A percentile compares a stretch with the other conserved stretches of the same genome.
Conservation (phyloP, 2,797 vertebrate species). For the Crenichthys baileyi region DNA sequence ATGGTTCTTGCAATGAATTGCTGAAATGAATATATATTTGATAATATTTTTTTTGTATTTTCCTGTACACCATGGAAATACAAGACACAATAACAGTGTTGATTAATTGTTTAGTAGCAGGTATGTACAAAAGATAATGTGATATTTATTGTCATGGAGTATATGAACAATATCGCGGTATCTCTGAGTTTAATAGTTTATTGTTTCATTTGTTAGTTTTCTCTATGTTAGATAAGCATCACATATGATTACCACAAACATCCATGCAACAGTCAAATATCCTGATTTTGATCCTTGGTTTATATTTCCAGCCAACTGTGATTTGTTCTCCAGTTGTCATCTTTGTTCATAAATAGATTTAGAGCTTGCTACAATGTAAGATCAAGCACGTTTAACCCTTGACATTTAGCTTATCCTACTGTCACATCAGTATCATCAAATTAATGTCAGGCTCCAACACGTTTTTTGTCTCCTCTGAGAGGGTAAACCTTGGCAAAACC, state of each 20-base stretch:
- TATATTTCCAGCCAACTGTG: constrained; percentile 39
- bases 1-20: not conserved
- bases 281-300: constrained; percentile 15
- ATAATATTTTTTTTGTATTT: not conserved
- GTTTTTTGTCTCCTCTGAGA: constrained; percentile 56
- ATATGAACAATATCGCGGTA: constrained; percentile 2
- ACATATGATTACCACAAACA: not conserved
- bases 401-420: constrained; percentile 67
- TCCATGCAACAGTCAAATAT: constrained; percentile 33
- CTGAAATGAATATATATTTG: not conserved
- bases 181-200: not conserved
- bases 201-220: not conserved
- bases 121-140: constrained; percentile 8
- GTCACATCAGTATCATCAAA: constrained; percentile 67
- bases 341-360: constrained; percentile 49
- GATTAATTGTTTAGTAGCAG: not conserved
- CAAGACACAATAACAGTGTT: constrained; percentile 1
- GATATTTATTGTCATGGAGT: not conserved
- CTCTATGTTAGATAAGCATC: not conserved
- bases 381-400: constrained; percentile 70
- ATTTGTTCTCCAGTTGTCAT: constrained; percentile 37
- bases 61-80: not conserved
- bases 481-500: constrained; percentile 85
- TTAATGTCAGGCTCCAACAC: constrained; percentile 63
- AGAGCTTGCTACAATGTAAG: constrained; percentile 55